These are phyloP conservation scores for Andrena camellia DNA, from an alignment of 2,888 invertebrate species.

Conservation along the genomic window DNA sequence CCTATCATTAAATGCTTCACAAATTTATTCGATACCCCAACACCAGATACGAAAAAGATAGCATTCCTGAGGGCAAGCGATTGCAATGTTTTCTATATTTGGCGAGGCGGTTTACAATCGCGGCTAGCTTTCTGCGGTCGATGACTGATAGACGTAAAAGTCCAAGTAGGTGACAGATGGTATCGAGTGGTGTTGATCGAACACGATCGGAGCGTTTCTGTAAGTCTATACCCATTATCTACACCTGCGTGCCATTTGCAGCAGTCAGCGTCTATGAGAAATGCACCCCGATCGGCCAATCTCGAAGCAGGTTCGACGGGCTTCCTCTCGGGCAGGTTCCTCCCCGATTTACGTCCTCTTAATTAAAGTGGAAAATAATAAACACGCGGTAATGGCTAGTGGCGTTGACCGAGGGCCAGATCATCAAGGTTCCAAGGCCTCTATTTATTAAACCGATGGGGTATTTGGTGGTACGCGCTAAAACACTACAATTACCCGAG, in stretches of 20 bases:
- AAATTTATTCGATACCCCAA: not conserved
- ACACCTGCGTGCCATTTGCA: slow-evolving; percentile 21
- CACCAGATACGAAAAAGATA: slow-evolving; percentile 4
- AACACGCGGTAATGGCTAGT: slow-evolving; percentile 14
- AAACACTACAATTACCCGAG: slow-evolving; percentile 38
- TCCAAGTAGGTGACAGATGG: slow-evolving; percentile 27
- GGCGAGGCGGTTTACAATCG: slow-evolving; percentile 9
- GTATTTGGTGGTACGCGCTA: slow-evolving; percentile 3
- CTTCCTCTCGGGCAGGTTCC: not conserved
- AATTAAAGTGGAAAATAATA: slow-evolving; percentile 38
- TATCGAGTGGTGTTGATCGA: slow-evolving; percentile 31
- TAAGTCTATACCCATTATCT: slow-evolving; percentile 28
- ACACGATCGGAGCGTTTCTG: slow-evolving; percentile 11
- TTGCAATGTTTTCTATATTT: slow-evolving; percentile 26
- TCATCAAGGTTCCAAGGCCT: slow-evolving; percentile 4
- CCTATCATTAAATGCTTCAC: not conserved
- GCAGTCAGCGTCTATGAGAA: not conserved
- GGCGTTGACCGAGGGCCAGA: not conserved
- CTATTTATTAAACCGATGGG: slow-evolving; percentile 34
- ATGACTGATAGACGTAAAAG: slow-evolving; percentile 28
- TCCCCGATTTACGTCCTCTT: not conserved
- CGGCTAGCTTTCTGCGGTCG: slow-evolving; percentile 56
- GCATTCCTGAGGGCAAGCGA: slow-evolving; percentile 19
- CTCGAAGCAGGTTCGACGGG: not conserved
- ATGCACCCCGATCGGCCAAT: not conserved